Base-by-base conservation (phyloP, 2,888 invertebrate genomes). In the Hypsopygia costalis region DNA sequence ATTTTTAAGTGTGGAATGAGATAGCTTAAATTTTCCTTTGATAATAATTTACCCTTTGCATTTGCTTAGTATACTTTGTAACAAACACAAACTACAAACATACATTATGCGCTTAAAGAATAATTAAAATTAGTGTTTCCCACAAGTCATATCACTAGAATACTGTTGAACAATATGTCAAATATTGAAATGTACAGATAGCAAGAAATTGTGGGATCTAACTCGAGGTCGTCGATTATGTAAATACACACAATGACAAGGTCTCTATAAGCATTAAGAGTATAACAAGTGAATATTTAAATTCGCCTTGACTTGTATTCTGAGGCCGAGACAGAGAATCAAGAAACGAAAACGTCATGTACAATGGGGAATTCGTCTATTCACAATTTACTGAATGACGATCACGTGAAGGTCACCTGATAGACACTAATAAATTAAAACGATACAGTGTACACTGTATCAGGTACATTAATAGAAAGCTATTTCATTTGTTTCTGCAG, bases 261-360 rank as follows among this genome's bases (percentile, higher is more conserved):
- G 81, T 62, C 75, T 64, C 51, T 49, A 69, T 69, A 64, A 58
- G 59, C 68, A 71, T 76, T 77, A 64, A 63, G 59, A 54, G 57
- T 62, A 65, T 59, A 67, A 68, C 67, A 55, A 67, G 58, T 66
- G 62, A 49, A 68, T 55, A 59, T 65, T 69, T 64, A 63, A 58
- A 69, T 61, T 77, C 57, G 64, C 86, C 86, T 86, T 86, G 85
- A 82, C 80, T 74, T 53, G 58, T 61, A 69, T 72, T 62, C 53
- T n/a, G 44, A 55, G 57, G 59, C 62, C 66, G 55, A 71, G 67
- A 65, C 57, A 55, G 52, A 58, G 44, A 61, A 67, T 64, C 62
- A 55, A 61, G 52, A 63, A 65, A 63, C 81, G 81, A 83, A 85
- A 85, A 77, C 76, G 52, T 58, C 63, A 56, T 52, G 3, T 16